Conservation (phyloP, 2,797 vertebrate species). For the Poeciliopsis paucimaculata region DNA sequence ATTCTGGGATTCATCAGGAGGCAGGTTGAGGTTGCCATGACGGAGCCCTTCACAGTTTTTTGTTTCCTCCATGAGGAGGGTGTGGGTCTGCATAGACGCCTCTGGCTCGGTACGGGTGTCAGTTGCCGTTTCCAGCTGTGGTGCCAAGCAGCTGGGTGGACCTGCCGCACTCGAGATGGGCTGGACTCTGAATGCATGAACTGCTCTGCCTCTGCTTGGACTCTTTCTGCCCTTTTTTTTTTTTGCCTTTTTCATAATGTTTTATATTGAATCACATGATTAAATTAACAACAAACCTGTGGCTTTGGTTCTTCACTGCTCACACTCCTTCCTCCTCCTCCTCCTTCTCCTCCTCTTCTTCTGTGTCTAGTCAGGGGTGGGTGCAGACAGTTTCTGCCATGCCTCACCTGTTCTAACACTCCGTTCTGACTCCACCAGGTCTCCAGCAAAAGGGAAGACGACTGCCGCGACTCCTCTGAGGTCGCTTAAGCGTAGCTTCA, state of each 20-base stretch:
- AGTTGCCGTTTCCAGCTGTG: not conserved
- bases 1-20: not conserved
- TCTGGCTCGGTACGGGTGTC: not conserved
- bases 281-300: slow-evolving; percentile 70
- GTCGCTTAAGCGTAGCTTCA: slow-evolving; percentile 40
- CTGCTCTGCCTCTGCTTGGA: slow-evolving; percentile 29
- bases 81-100: not conserved
- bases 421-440: slow-evolving; percentile 72
- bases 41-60: not conserved
- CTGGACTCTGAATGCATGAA: slow-evolving; percentile 19
- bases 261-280: slow-evolving; percentile 74
- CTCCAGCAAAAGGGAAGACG: slow-evolving; percentile 58
- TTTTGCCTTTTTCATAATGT: slow-evolving; percentile 58
- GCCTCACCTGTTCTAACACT: slow-evolving; percentile 42
- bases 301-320: slow-evolving; percentile 56
- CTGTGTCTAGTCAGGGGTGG: slow-evolving; percentile 3
- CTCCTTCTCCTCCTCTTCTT: not conserved
- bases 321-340: not conserved
- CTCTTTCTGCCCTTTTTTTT: slow-evolving; percentile 35
- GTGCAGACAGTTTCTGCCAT: not conserved
- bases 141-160: not conserved
- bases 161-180: not conserved
- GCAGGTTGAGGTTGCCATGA: not conserved
- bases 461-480: slow-evolving; percentile 34
- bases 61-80: not conserved